Evolutionary conservation across 2,113 vertebrate genomes (phyloP), one percentile per base, ranked within the genome.

Genomic region (Notiomystis cincta): DNA sequence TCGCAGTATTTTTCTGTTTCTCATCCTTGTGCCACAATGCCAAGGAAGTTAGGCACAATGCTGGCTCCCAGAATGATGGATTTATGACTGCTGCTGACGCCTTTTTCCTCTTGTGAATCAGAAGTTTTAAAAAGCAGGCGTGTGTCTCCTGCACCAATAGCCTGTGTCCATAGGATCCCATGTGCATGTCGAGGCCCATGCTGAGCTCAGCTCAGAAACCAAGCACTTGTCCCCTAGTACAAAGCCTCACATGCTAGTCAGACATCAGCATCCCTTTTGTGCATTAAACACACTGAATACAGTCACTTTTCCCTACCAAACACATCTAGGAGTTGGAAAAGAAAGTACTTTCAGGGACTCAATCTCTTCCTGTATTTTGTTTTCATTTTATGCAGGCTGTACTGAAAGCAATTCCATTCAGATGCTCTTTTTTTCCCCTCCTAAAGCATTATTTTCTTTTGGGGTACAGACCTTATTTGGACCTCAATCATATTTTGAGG

Each of bases 51-150:
- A 38, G 53, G 51, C 30, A 85, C 56, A 86, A 87, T 1, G 6
- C 56, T 64, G 61, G 47, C 38, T 62, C 54, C 51, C 7, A 40
- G 37, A 89, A 67, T 87, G 93, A 95, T 79, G 77, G 77, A 94
- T 95, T 95, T 96, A 95, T 44, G 69, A 48, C 80, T 71, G 4
- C 9, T 65, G 47, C 48, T 89, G 60, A 92, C 0, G 1, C 15
- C 6, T 23, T 40, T 91, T 88, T 72, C 62, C 72, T 57, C 45
- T 57, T 79, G 77, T 92, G 83, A 95, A 87, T 92, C 89, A 96
- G 69, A 78, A 70, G 31, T 66, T 91, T 81, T 57, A 37, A 71
- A 87, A 94, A 89, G 9, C 37, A 82, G 72, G 69, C 0, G 1
- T 81, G 57, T 89, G 20, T 70, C 69, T 95, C 31, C 81, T 94